Evolutionary conservation across 2,888 invertebrate genomes (phyloP).

Genomic region (Leptinotarsa juncta): DNA sequence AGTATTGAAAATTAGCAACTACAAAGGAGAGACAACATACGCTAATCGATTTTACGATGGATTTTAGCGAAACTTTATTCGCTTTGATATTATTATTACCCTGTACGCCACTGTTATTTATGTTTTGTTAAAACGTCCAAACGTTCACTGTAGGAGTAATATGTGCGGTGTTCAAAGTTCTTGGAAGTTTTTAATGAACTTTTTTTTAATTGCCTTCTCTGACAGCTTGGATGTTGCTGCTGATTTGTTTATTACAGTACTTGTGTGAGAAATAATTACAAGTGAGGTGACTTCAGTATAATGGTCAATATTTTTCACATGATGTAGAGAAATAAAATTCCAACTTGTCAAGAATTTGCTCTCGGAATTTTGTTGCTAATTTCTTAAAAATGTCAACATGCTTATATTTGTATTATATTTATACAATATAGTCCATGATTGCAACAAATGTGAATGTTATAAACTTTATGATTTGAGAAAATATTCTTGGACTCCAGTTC

Average conservation of each 20-base stretch:
- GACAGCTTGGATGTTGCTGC: slow-evolving; percentile 20
- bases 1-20: not conserved
- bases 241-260: slow-evolving; percentile 28
- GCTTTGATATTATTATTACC: not conserved
- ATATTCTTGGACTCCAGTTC: no score
- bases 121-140: not conserved
- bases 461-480: no score
- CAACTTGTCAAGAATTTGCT: not conserved
- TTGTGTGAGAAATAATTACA: slow-evolving; percentile 21
- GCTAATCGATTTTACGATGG: slow-evolving; percentile 4
- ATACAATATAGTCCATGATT: no score
- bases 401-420: no score
- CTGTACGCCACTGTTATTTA: not conserved
- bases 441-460: no score
- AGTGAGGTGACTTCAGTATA: not conserved
- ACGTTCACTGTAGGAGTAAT: not conserved
- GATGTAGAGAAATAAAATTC: not conserved
- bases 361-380: not conserved
- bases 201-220: slow-evolving; percentile 22
- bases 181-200: slow-evolving; percentile 20
- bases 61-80: not conserved
- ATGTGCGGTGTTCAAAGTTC: slow-evolving; percentile 3
- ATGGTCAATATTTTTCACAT: slow-evolving; percentile 8
- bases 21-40: not conserved
- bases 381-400: no score